Percentiles rank a stretch among this genome's conserved stretches.
Evolutionary conservation across 2,888 invertebrate genomes (phyloP).

Genomic region (Oeneis ivallda): DNA sequence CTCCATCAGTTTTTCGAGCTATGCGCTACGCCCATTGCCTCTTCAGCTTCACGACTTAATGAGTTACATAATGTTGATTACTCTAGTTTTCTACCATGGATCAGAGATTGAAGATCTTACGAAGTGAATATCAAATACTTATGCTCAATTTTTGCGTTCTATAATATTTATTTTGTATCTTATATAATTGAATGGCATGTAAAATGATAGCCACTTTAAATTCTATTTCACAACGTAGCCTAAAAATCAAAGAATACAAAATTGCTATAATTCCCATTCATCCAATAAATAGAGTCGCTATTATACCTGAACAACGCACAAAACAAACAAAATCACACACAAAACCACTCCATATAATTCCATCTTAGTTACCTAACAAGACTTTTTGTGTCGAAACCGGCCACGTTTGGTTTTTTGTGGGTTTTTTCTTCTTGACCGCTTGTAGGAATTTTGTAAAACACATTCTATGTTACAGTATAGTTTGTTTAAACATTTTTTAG

Average conservation of each 20-base stretch:
- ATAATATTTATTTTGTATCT: too few species aligned
- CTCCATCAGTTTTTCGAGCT: too few species aligned
- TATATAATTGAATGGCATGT: background rate
- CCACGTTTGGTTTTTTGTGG: conserved; percentile 41
- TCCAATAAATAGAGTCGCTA: background rate
- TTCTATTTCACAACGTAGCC: background rate
- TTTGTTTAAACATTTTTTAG: conserved; percentile 32
- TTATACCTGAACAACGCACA: background rate
- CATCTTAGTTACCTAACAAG: conserved; percentile 48
- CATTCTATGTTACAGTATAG: conserved; percentile 48
- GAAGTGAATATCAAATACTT: too few species aligned
- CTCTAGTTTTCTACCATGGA: too few species aligned
- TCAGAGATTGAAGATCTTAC: too few species aligned
- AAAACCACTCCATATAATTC: conserved; percentile 45
- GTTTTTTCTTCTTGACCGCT: conserved; percentile 42
- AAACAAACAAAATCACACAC: conserved; percentile 7
- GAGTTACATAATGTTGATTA: too few species aligned
- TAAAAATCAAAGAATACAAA: background rate
- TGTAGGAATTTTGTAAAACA: conserved; percentile 62
- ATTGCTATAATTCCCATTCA: background rate
- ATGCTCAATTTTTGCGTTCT: too few species aligned
- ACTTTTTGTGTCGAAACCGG: conserved; percentile 46
- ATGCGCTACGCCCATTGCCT: too few species aligned
- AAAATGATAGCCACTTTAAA: background rate
- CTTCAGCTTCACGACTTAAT: too few species aligned